phyloP scores from a whole-genome alignment of 2,113 vertebrate genomes.

The Thermophis baileyi region DNA sequence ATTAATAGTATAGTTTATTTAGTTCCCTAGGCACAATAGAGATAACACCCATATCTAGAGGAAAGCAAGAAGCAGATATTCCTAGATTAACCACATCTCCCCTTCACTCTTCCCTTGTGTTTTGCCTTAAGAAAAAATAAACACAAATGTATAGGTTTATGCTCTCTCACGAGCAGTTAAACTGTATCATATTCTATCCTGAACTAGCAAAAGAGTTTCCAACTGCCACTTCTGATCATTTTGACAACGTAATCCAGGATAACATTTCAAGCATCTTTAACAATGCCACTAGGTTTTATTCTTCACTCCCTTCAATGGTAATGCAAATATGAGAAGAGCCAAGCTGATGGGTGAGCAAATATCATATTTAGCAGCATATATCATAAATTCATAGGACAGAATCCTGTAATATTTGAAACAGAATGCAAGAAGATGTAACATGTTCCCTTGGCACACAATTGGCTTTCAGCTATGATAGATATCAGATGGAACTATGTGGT shows the following conservation, averaged over 20 bases:
- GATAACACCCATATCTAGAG: background rate
- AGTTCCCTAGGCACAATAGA: background rate
- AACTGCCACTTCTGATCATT: background rate
- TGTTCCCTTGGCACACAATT: background rate
- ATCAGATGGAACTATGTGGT: background rate
- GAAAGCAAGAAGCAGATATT: background rate
- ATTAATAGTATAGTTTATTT: background rate
- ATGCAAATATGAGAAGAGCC: background rate
- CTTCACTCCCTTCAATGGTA: background rate
- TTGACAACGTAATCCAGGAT: background rate
- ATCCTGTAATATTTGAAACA: background rate
- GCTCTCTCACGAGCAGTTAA: background rate
- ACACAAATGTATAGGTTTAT: background rate
- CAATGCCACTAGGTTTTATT: background rate
- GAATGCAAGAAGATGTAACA: background rate
- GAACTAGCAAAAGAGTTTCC: background rate
- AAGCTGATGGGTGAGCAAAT: background rate
- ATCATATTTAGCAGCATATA: background rate
- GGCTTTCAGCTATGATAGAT: background rate
- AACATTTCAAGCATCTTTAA: background rate
- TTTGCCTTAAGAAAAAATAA: slow-evolving; percentile 13
- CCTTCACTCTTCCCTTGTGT: background rate
- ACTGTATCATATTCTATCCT: background rate
- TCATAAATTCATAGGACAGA: background rate
- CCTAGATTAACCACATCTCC: background rate